Conservation (phyloP, 2,888 invertebrate species). For the Andrena marginata region DNA sequence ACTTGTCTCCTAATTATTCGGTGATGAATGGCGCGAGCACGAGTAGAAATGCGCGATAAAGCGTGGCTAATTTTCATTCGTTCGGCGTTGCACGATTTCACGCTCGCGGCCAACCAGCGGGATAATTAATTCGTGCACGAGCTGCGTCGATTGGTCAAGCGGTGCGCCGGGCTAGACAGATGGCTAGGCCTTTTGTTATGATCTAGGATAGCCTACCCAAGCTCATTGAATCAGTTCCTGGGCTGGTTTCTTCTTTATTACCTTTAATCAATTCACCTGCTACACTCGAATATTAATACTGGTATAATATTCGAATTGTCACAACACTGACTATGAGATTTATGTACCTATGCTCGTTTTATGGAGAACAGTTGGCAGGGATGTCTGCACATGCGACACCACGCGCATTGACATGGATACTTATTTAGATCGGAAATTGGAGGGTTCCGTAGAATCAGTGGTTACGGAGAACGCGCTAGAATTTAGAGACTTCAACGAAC, state of each 20-base stretch:
- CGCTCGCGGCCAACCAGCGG: constrained; percentile 35
- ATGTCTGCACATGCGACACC: too few species aligned
- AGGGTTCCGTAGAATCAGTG: not conserved
- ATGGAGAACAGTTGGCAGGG: too few species aligned
- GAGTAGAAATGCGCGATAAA: constrained; percentile 78
- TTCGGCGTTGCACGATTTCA: constrained; percentile 62
- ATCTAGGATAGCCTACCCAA: constrained; percentile 1
- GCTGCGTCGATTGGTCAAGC: constrained; percentile 49
- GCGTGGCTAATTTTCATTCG: constrained; percentile 79
- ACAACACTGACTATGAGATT: not conserved
- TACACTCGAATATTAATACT: not conserved
- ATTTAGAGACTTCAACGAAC: constrained; percentile 29
- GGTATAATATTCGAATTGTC: not conserved
- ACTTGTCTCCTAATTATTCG: constrained; percentile 84
- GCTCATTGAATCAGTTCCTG: not conserved
- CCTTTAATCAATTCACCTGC: not conserved
- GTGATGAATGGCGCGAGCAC: constrained; percentile 79
- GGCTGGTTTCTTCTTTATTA: not conserved
- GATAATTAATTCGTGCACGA: constrained; percentile 65
- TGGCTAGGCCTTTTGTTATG: constrained; percentile 45
- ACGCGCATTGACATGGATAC: too few species aligned
- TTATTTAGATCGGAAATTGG: too few species aligned
- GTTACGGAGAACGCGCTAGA: constrained; percentile 8
- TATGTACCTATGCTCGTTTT: too few species aligned
- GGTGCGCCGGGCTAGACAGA: constrained; percentile 27